Base-by-base conservation (phyloP, 2,888 invertebrate genomes). In the Dasysyrphus albostriatus region DNA sequence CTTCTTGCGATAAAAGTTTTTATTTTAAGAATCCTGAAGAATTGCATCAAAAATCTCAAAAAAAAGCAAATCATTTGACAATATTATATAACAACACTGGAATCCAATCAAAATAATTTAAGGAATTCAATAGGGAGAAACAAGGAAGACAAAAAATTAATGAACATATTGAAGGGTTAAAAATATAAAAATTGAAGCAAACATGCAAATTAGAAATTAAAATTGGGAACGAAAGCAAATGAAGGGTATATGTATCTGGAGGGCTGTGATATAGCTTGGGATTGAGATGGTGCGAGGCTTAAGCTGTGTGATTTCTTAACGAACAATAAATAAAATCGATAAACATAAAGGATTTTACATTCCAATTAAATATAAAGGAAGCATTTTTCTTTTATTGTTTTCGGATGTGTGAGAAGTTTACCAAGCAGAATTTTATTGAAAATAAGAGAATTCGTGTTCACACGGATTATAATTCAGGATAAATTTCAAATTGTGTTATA, bases 161-260 rank as follows among this genome's bases (percentile, higher is more conserved):
- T 75, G 51, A 74, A 74, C 80, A 80, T 75, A 80, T 80, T 75
- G 74, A 61, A 59, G 74, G 67, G 49, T 65, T 54, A 24, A 67
- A 59, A 29, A 49, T 0, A 49, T 4, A 42, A 14, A n/a, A 34
- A 34, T 44, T n/a, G 34, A 73, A 39, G 29, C 56, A 73, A 72
- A 47, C 19, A 79, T 73, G 56, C 58, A 79, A 73, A 73, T 72
- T 56, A 56, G 58, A 65, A 79, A 39, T 44, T 67, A 24, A 24
- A 2, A 67, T 54, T 14, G 51, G 69, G 32, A 76, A 44, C 16
- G 37, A 67, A 47, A 6, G 16, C 37, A 59, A 59, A 54, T 49
- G 5, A 7, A 42, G 49, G 29, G 16, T 65, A 39, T 51, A 16
- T 24, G n/a, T 65, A 39, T 51, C 37, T 24, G 10, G 29, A 8